A percentile compares a stretch with the other conserved stretches of the same genome.
Evolutionary conservation across 2,797 vertebrate species (phyloP).

Genomic region (Halcyon smyrnensis): DNA sequence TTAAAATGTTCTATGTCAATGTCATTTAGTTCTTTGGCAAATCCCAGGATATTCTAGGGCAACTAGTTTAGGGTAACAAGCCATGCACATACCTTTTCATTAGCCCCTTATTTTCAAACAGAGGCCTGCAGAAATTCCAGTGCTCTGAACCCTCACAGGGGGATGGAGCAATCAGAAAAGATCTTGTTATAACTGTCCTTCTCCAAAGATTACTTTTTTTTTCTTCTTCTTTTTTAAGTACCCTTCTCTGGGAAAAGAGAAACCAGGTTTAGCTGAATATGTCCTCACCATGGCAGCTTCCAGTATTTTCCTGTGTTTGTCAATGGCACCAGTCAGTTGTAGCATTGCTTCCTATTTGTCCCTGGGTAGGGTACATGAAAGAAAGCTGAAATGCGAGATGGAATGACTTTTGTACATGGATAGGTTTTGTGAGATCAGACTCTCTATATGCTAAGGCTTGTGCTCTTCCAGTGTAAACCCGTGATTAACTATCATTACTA

Average conservation of each 20-base stretch:
- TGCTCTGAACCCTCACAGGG: constrained; percentile 51
- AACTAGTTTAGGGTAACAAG: constrained; percentile 64
- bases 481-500: neutral
- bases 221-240: constrained; percentile 2
- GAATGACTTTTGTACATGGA: neutral
- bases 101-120: constrained; percentile 62
- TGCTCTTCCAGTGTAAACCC: neutral
- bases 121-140: constrained; percentile 46
- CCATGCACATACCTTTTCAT: constrained; percentile 53
- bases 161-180: constrained; percentile 59
- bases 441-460: neutral
- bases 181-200: constrained; percentile 52
- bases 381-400: neutral
- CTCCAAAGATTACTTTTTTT: constrained; percentile 29
- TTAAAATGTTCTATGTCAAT: constrained; percentile 63
- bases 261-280: neutral
- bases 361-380: neutral
- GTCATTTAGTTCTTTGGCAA: constrained; percentile 70
- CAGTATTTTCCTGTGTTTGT: neutral
- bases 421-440: neutral
- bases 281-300: neutral
- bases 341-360: neutral
- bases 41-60: constrained; percentile 64
- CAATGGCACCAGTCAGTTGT: neutral
- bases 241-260: neutral